Base-by-base conservation (phyloP, 2,113 vertebrate species). In the Campylomormyrus tamandua region DNA sequence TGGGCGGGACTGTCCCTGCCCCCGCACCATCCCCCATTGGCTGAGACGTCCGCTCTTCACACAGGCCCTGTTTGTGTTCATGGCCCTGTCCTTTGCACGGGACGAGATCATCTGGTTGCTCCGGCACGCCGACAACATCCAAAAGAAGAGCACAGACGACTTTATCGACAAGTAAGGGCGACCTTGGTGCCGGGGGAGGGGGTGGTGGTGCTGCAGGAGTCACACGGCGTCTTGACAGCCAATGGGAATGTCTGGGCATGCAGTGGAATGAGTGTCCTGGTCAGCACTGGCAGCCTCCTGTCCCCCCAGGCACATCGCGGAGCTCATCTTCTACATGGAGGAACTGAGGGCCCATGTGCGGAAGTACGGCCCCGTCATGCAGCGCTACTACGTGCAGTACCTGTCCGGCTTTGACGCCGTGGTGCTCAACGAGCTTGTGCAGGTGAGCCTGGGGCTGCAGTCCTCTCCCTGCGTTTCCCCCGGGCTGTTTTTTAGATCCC, bases 81-180 rank as follows among this genome's bases (percentile, higher is more conserved):
- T 99, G 98, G 98, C 98, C 0, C 94, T 99, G 90, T 99, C 98
- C 0, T 99, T 99, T 90, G 98, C 98, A 91, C 98, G 98, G 7
- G 98, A 99, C 93, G 98, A 99, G 95, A 99, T 99, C 93, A 98
- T 99, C 92, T 99, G 98, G 98, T 96, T 99, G 6, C 98, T 99
- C 89, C 97, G 98, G 91, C 98, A 99, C 42, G 98, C 98, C 5
- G 98, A 99, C 94, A 99, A 99, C 91, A 99, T 99, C 95, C 98
- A 99, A 92, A 99, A 99, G 96, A 99, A 99, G 95, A 99, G 98
- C 24, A 98, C 98, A 90, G 98, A 99, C 90, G 98, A 99, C 91
- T 99, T 99, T 93, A 99, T 99, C 92, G 98, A 99, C 95, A 99
- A 99, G 98, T 98, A 96, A 92, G 96, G 8, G 49, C 3, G 7